Conservation (phyloP, 2,113 vertebrate species). For the Leptocoma aspasia region DNA sequence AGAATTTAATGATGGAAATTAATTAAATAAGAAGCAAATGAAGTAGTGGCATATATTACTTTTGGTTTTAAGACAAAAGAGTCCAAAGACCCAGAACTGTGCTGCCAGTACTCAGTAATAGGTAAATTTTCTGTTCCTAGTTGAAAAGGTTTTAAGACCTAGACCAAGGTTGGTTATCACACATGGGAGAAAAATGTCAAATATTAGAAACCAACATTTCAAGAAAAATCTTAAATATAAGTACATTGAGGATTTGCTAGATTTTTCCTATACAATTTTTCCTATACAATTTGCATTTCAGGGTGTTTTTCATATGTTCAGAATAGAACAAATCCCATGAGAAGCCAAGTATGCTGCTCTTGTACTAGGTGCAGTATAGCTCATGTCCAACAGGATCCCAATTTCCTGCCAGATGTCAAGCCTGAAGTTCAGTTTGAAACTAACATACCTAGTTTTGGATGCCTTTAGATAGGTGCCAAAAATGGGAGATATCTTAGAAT, state of each 20-base stretch:
- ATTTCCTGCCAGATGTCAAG: background rate
- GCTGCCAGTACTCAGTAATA: background rate
- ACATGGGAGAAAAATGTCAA: background rate
- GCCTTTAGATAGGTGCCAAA: background rate
- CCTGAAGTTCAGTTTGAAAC: background rate
- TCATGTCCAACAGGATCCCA: background rate
- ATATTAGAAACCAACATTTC: accelerated
- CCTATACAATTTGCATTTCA: background rate
- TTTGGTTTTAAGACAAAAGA: background rate
- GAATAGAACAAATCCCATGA: background rate
- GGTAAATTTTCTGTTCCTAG: background rate
- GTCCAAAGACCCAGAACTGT: background rate
- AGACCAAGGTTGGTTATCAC: background rate
- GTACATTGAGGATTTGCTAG: background rate
- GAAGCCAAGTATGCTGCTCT: background rate
- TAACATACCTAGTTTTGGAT: background rate
- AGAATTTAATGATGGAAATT: background rate
- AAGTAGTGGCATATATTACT: background rate
- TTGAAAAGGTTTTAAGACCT: background rate
- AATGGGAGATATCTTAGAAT: background rate
- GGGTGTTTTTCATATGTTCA: background rate
- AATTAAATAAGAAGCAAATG: background rate
- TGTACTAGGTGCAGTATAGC: background rate
- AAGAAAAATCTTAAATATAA: background rate
- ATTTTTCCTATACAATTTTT: background rate